Evolutionary conservation across 2,888 invertebrate genomes (phyloP), one percentile per base, ranked within the genome.

Genomic region (Drosophila vallismaia): DNA sequence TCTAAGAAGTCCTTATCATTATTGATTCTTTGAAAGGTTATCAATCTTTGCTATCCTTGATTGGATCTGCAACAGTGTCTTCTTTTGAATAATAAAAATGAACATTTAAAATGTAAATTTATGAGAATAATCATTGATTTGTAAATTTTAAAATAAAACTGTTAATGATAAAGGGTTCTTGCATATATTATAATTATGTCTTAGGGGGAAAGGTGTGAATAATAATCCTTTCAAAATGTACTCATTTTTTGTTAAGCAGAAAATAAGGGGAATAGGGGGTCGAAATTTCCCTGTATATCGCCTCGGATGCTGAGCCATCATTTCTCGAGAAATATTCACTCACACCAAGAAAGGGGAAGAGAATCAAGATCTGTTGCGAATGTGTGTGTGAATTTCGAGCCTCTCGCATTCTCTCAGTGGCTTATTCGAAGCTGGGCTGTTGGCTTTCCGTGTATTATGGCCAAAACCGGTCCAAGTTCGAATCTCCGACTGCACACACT

Each of bases 391-490:
- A 19, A 19, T 19, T 19, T 19, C 19, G 19, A 19, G 36, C 31
- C 42, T 44, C 53, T 60, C 45, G 9, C 29, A 24, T 24, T 29
- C 49, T 42, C 29, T 24, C 12, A 42, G 14, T 42, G 19, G 38
- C 46, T 62, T 62, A 9, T 19, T 19, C 24, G 24, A 24, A 19
- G 44, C 2, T 44, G 7, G 19, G 42, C 3, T 42, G 14, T 42
- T 59, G 28, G 28, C 51, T 59, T 45, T 3, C 36, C 42, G 29
- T 26, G n/a, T 36, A 7, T 46, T 70, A 62, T 59, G 68, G 52
- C 66, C 48, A 56, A 50, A 60, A 55, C 52, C 49, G 54, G 60
- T 67, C 54, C 57, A 46, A 72, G 50, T 60, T 60, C 52, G 60
- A 63, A 63, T 51, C 50, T 59, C 59, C 24, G 29, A 51, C 51